Conservation (phyloP, 2,797 vertebrate genomes). For the Cephalopachus bancanus region DNA sequence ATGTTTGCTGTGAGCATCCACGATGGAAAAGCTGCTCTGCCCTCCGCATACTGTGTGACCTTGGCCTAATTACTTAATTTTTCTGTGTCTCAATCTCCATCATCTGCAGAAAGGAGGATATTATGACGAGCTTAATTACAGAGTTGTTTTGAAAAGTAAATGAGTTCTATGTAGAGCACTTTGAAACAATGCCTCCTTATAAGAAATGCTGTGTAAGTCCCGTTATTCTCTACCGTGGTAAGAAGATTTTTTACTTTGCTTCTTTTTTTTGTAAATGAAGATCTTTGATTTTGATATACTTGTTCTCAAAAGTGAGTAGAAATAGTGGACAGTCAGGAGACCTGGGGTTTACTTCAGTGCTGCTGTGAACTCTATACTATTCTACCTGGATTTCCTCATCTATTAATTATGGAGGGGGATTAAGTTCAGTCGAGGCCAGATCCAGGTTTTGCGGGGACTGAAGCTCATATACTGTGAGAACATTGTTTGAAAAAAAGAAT, state of each 20-base stretch:
- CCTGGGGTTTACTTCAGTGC: neutral
- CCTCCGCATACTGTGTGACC: neutral
- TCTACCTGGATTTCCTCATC: neutral
- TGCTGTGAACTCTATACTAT: neutral
- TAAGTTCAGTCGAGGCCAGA: neutral
- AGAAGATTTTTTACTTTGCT: neutral
- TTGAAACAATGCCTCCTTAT: neutral
- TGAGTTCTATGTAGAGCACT: neutral
- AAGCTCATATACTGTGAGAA: neutral
- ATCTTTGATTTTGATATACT: slow-evolving; percentile 59
- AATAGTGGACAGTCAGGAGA: neutral
- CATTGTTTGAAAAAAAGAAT: slow-evolving; percentile 41
- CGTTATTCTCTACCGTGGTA: neutral
- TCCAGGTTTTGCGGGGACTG: neutral
- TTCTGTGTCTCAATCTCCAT: neutral
- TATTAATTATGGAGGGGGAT: neutral
- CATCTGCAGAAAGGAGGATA: slow-evolving; percentile 31
- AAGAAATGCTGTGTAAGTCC: slow-evolving; percentile 21
- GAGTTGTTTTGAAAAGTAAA: slow-evolving; percentile 43
- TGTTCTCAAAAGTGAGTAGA: slow-evolving; percentile 21
- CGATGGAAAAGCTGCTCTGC: neutral
- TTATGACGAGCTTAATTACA: slow-evolving; percentile 7
- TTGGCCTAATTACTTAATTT: neutral
- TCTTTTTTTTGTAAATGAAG: neutral
- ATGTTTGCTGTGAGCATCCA: neutral